These are phyloP conservation scores for Notospermus geniculatus DNA, from an alignment of 1,140 invertebrate genomes.

Conservation along the genomic window DNA sequence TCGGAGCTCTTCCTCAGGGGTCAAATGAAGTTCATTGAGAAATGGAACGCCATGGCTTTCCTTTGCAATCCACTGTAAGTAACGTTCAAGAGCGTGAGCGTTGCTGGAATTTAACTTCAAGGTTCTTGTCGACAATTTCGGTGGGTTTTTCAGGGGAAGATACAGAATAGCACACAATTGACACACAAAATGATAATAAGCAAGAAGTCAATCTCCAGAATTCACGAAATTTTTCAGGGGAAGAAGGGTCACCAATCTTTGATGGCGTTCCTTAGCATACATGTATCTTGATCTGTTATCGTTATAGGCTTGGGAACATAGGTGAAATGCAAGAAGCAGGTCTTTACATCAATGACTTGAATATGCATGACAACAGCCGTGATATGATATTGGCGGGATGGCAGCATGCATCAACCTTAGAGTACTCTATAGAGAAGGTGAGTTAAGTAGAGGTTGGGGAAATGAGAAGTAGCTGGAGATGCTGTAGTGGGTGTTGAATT, in stretches of 20 bases:
- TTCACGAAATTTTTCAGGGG: no score
- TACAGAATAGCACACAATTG: no score
- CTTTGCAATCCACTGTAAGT: constrained; percentile 82
- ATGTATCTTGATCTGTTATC: no score
- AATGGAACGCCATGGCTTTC: constrained; percentile 76
- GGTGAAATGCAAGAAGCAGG: constrained; percentile 77
- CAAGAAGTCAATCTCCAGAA: no score
- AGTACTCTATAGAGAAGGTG: constrained; percentile 48
- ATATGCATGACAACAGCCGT: constrained; percentile 77
- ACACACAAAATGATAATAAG: no score
- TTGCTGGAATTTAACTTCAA: neutral
- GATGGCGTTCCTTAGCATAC: no score
- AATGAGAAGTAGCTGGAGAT: no score
- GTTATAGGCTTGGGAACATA: constrained; percentile 81
- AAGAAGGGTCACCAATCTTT: no score
- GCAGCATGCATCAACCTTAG: constrained; percentile 75
- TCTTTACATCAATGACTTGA: constrained; percentile 80
- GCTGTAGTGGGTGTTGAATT: no score
- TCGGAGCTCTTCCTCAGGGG: constrained; percentile 63
- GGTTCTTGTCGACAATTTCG: neutral
- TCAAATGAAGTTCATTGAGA: constrained; percentile 79
- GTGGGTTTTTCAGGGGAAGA: no score
- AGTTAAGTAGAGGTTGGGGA: no score
- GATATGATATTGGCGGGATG: constrained; percentile 82
- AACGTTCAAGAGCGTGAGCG: neutral